Percentiles rank a stretch among this genome's conserved stretches.
phyloP scores from a whole-genome alignment of 2,113 vertebrate genomes.

The Bettongia penicillata region DNA sequence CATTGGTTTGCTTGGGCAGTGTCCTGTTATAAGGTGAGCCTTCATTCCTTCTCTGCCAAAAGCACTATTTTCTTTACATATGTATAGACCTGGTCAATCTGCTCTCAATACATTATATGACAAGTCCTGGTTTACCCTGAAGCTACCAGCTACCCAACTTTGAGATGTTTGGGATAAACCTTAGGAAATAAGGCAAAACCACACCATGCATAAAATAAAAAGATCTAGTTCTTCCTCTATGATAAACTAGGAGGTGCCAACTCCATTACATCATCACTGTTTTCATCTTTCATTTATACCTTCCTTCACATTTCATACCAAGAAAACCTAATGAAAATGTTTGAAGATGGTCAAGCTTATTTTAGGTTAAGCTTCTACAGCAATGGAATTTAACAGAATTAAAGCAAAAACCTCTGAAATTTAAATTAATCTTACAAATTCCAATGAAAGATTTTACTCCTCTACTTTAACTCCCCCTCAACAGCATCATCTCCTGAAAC shows the following conservation, averaged over 20 bases:
- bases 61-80: neutral
- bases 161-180: neutral
- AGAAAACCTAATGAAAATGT: neutral
- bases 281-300: neutral
- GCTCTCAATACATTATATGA: neutral
- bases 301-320: neutral
- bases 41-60: neutral
- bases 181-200: neutral
- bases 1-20: neutral
- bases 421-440: neutral
- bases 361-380: neutral
- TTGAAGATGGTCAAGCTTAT: neutral
- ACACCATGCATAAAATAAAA: neutral
- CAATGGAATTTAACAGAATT: constrained; percentile 17
- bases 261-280: neutral
- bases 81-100: neutral
- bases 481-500: neutral
- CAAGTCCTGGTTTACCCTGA: neutral
- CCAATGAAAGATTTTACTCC: neutral
- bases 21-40: neutral
- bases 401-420: neutral
- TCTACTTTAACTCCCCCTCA: neutral
- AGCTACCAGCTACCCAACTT: neutral
- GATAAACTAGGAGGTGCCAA: neutral
- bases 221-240: neutral